phyloP scores from a whole-genome alignment of 2,888 invertebrate species.

The Caenorhabditis zanzibari region DNA sequence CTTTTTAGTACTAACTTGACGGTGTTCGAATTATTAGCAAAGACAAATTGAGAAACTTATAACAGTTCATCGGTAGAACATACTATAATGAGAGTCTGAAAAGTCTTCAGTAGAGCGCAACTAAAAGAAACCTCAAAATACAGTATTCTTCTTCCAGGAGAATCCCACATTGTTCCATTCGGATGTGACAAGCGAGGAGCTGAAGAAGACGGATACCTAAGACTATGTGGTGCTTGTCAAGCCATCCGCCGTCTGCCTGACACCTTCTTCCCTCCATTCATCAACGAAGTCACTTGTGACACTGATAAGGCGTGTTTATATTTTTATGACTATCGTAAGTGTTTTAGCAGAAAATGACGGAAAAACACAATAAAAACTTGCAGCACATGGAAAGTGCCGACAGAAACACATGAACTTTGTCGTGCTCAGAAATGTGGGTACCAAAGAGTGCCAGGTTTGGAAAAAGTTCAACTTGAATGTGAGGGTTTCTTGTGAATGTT shows the following conservation, averaged over 20 bases:
- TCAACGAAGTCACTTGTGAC: constrained; percentile 84
- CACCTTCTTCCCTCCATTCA: constrained; percentile 84
- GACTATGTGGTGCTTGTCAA: constrained; percentile 83
- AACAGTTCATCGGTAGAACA: no score
- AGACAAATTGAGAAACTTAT: no score
- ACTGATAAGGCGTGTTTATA: constrained; percentile 83
- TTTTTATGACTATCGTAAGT: constrained; percentile 82
- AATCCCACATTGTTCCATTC: constrained; percentile 83
- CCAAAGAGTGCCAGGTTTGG: constrained; percentile 83
- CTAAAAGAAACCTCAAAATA: no score
- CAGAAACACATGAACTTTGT: constrained; percentile 84
- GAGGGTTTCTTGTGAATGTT: constrained; percentile 83
- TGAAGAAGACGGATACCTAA: constrained; percentile 83
- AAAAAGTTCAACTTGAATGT: constrained; percentile 83
- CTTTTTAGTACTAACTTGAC: no score
- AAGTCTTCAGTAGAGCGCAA: no score
- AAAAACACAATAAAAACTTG: constrained; percentile 29
- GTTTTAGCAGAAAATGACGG: not conserved
- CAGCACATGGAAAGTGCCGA: constrained; percentile 83
- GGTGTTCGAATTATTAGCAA: no score
- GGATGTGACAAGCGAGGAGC: constrained; percentile 83
- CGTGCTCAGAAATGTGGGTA: constrained; percentile 83
- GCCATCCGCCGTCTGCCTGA: constrained; percentile 83
- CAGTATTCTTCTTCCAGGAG: constrained; percentile 70
- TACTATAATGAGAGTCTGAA: no score